A percentile compares a stretch with the other conserved stretches of the same genome.
Conservation (phyloP, 2,113 vertebrate genomes). For the Phrynosoma platyrhinos region DNA sequence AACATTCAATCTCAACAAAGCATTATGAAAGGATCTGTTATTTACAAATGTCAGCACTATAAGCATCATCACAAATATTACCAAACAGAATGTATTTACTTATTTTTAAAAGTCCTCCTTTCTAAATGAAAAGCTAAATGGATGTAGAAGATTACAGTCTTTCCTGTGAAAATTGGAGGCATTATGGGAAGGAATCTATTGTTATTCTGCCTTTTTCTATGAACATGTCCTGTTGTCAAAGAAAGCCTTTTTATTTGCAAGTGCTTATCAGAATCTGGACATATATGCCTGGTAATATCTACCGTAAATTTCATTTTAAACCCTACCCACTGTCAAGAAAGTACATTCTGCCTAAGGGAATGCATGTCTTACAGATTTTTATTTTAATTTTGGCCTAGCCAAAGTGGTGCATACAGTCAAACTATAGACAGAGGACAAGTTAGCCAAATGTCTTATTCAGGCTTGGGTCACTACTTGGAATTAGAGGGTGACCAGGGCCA, state of each 20-base stretch:
- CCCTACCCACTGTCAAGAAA: neutral
- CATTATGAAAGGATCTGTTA: conserved; percentile 21
- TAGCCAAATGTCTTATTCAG: no score
- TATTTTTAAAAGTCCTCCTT: neutral
- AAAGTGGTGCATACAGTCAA: neutral
- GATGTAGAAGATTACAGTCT: conserved; percentile 1
- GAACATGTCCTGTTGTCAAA: neutral
- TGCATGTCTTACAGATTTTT: neutral
- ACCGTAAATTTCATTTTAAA: conserved; percentile 2
- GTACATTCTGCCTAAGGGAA: neutral
- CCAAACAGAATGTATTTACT: neutral
- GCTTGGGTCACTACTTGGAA: no score
- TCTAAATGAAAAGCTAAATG: neutral
- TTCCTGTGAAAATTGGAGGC: neutral
- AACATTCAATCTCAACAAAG: neutral
- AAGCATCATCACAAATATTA: conserved; percentile 4
- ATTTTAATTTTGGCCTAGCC: neutral
- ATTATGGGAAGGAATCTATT: neutral
- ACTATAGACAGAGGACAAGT: neutral
- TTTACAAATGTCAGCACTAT: conserved; percentile 21
- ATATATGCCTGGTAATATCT: neutral
- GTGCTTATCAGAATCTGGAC: neutral
- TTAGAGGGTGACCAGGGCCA: no score
- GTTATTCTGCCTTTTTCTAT: neutral
- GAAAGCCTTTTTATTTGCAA: neutral